Evolutionary conservation across 2,888 invertebrate genomes (phyloP), one percentile per base, ranked within the genome.

Genomic region (Zygothrica quintamaculata): DNA sequence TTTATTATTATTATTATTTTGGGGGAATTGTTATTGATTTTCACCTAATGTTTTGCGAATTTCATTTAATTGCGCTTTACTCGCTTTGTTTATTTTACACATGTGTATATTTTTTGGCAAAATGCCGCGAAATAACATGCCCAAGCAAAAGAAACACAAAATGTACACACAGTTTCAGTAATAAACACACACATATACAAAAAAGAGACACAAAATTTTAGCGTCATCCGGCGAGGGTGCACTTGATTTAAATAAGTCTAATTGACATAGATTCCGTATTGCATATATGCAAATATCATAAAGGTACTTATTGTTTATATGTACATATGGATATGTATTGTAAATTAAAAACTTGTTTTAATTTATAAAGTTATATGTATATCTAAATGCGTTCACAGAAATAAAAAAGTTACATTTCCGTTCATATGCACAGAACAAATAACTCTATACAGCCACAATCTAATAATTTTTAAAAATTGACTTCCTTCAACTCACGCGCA

Each of bases 11-110:
- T n/a, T n/a, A n/a, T n/a, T n/a, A n/a, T n/a, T n/a, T n/a, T n/a
- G n/a, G n/a, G 31, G 7, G 29, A 8, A 29, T 26, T 60, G 40
- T 46, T 74, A 77, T 75, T 78, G 75, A 84, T 80, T 78, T 75
- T 81, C 39, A 52, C 47, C 52, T 61, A 66, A 48, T 55, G 52
- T 48, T 13, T 53, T 55, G 52, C 34, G 25, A 59, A 61, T 48
- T 64, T 65, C 46, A 60, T 58, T 66, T 64, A 48, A 65, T 60
- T 75, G 62, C 66, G 52, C 44, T 68, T 60, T 60, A 55, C 13
- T 53, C 51, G 76, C 53, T 60, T 68, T 44, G 60, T 51, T 68
- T 55, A 48, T 60, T 36, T 33, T 39, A 51, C 47, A 53, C 47
- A 59, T 62, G 29, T 51, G 56, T 44, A 44, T 46, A 7, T 57